phyloP scores from a whole-genome alignment of 2,888 invertebrate species.

The Drosophila kuntzei region DNA sequence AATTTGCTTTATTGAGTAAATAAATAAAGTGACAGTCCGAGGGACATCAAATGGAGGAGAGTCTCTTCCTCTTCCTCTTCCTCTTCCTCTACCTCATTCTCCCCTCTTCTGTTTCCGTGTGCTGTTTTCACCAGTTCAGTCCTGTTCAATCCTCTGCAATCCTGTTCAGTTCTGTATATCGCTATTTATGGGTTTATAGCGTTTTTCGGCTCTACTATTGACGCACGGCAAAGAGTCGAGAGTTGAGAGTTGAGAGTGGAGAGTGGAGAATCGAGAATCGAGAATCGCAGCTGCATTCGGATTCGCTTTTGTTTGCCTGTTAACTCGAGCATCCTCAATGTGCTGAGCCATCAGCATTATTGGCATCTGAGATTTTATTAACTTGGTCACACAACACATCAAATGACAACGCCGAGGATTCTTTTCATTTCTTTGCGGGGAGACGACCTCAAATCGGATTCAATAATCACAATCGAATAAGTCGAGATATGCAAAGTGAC shows the following conservation, averaged over 20 bases:
- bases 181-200: conserved; percentile 51
- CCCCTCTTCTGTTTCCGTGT: background rate
- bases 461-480: conserved; percentile 11
- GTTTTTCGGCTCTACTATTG: conserved; percentile 36
- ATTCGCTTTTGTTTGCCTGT: conserved; percentile 51
- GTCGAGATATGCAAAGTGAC: background rate
- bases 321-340: conserved; percentile 40
- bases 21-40: conserved; percentile 67
- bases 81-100: background rate
- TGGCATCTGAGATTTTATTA: conserved; percentile 11
- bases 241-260: background rate
- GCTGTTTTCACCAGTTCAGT: conserved; percentile 9
- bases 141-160: background rate
- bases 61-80: background rate
- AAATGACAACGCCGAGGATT: conserved; percentile 14
- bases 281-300: conserved; percentile 43
- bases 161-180: conserved; percentile 18
- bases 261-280: background rate
- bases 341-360: conserved; percentile 31
- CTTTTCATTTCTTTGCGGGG: background rate
- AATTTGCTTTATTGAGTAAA: conserved; percentile 78
- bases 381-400: conserved; percentile 6
- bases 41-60: conserved; percentile 35
- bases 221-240: conserved; percentile 27
- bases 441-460: conserved; percentile 7